These are phyloP conservation scores for Onychomys leucogaster DNA, from an alignment of 2,797 vertebrate species.

Conservation along the genomic window DNA sequence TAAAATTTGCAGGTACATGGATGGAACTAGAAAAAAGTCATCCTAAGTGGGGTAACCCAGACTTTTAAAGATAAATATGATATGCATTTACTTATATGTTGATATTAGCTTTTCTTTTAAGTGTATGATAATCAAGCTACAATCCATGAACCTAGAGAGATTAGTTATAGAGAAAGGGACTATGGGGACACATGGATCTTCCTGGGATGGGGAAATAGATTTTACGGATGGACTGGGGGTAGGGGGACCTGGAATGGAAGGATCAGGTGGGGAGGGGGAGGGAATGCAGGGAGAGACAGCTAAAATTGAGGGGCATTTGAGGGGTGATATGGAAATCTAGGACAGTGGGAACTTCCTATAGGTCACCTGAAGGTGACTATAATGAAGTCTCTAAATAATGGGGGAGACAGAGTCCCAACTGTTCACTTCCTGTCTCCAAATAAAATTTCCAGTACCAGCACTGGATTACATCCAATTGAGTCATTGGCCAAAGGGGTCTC, in stretches of 20 bases:
- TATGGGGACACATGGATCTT: neutral
- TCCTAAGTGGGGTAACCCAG: neutral
- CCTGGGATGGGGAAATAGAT: neutral
- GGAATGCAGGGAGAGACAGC: neutral
- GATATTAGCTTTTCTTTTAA: neutral
- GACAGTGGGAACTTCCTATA: neutral
- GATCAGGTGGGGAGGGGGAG: neutral
- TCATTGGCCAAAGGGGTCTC: neutral
- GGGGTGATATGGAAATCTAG: neutral
- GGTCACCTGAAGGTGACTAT: neutral
- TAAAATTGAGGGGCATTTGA: neutral
- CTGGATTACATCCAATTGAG: neutral
- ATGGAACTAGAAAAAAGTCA: neutral
- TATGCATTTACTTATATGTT: neutral
- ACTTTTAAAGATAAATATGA: neutral
- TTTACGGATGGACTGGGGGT: neutral
- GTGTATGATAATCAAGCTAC: neutral
- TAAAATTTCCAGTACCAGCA: neutral
- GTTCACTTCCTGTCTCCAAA: neutral
- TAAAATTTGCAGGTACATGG: neutral
- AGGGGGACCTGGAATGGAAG: neutral
- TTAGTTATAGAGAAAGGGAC: neutral
- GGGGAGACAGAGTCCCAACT: neutral
- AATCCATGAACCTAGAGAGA: neutral
- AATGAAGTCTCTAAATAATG: neutral